Percentiles rank a stretch among this genome's conserved stretches.
phyloP scores from a whole-genome alignment of 2,888 invertebrate genomes.

The Augiades crinisus region DNA sequence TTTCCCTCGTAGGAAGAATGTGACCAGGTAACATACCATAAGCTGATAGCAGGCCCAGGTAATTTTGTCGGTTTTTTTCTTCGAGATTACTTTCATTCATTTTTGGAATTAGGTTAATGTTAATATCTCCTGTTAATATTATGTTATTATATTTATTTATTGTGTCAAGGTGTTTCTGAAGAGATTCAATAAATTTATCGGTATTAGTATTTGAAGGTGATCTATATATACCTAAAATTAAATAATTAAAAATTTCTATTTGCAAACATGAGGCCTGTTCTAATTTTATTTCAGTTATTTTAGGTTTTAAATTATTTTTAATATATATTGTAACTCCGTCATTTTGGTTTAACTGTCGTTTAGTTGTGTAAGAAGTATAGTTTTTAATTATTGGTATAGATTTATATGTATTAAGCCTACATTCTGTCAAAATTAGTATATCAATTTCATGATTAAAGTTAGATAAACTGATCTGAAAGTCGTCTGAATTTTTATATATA shows the following conservation, averaged over 20 bases:
- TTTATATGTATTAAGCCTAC: slow-evolving; percentile 13
- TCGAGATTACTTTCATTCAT: background rate
- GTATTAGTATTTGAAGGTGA: slow-evolving; percentile 10
- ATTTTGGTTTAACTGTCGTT: background rate
- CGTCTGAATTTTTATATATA: too few species aligned
- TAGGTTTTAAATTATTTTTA: too few species aligned
- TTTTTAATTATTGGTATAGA: background rate
- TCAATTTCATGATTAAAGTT: background rate
- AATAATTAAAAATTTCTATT: background rate
- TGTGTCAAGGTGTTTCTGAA: background rate
- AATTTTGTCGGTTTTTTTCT: background rate
- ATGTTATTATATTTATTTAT: background rate
- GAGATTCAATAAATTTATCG: slow-evolving; percentile 4
- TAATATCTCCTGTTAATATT: slow-evolving; percentile 13
- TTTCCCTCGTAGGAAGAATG: background rate
- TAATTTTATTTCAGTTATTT: background rate
- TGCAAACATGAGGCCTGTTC: background rate
- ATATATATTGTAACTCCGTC: too few species aligned
- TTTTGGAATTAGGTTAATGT: background rate
- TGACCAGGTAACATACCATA: slow-evolving; percentile 3
- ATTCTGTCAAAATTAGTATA: slow-evolving; percentile 22
- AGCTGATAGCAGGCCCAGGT: background rate
- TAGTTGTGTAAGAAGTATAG: background rate
- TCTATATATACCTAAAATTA: slow-evolving; percentile 10
- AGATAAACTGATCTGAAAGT: slow-evolving; percentile 6